Evolutionary conservation across 2,113 vertebrate genomes (phyloP), one percentile per base, ranked within the genome.

Genomic region (Tenrec ecaudatus): DNA sequence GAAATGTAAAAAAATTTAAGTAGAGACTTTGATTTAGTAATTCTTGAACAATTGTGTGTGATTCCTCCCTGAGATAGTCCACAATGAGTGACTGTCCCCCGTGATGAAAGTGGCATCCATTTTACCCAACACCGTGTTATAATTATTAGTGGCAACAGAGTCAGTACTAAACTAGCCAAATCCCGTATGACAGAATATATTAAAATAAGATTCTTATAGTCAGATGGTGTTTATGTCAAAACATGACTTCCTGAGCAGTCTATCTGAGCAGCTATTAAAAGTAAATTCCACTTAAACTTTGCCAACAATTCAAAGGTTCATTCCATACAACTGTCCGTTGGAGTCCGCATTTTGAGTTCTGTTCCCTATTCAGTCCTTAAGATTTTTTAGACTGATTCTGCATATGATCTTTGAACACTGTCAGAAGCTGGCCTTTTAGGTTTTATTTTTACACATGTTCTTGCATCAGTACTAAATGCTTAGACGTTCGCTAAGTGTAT

Each of bases 381-480:
- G 20, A 73, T 17, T 82, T 96, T 62, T 90, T 58, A 91, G 73
- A 75, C 89, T 69, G 92, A 93, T 88, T 88, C 81, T 84, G 40
- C 27, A 94, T 20, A 81, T 66, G 69, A 79, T 91, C 85, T 90
- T 71, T 76, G 87, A 92, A 79, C 71, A 88, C 68, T 66, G 83
- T 79, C 58, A 91, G 95, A 93, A 96, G 93, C 88, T 80, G 76
- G 86, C 89, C 88, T 94, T 87, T 89, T 68, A 53, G 60, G 89
- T 40, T 69, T 96, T 96, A 95, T 95, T 95, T 95, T 95, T 90
- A 86, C 95, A 94, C n/a, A 16, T 90, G 82, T 93, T 91, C 92
- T 95, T 93, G 87, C 89, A 91, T 94, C 84, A 80, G 27, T 93
- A 83, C 85, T 60, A 89, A 95, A 88, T 95, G 33, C 94, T 80